Conservation (phyloP, 2,113 vertebrate species). For the Dromaius novaehollandiae region DNA sequence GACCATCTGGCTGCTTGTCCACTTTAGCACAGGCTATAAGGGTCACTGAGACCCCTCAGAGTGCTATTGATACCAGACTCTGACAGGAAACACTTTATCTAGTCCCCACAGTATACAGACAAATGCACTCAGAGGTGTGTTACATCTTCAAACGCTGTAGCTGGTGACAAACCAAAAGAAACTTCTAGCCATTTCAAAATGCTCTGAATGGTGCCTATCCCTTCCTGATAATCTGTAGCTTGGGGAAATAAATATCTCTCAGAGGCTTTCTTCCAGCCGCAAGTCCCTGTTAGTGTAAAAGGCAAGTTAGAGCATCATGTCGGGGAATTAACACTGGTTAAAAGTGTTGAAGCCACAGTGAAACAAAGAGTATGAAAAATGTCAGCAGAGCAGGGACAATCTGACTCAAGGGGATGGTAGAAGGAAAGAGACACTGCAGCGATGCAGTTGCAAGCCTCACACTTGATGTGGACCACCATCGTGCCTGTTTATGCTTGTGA, state of each 20-base stretch:
- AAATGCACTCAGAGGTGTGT: conserved; percentile 51
- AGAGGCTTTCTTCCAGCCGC: background rate
- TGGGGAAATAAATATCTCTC: background rate
- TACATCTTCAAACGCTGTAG: conserved; percentile 48
- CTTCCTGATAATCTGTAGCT: background rate
- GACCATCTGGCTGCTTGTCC: conserved; percentile 78
- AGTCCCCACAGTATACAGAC: conserved; percentile 50
- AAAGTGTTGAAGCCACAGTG: background rate
- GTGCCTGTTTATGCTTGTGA: background rate
- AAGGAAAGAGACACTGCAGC: background rate
- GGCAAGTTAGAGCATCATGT: background rate
- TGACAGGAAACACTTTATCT: conserved; percentile 77
- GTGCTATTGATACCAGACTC: conserved; percentile 68
- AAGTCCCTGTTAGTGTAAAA: background rate
- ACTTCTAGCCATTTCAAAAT: conserved; percentile 1
- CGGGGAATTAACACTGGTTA: background rate
- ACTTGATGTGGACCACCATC: rapidly evolving
- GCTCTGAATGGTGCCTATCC: background rate
- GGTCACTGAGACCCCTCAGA: conserved; percentile 78
- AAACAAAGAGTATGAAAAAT: background rate
- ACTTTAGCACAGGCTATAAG: conserved; percentile 81
- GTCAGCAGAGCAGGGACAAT: background rate
- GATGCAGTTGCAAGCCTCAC: rapidly evolving
- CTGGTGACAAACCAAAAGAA: conserved; percentile 58
- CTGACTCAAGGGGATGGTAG: background rate